phyloP scores from a whole-genome alignment of 1,140 invertebrate species.

The Chelonus insularis region DNA sequence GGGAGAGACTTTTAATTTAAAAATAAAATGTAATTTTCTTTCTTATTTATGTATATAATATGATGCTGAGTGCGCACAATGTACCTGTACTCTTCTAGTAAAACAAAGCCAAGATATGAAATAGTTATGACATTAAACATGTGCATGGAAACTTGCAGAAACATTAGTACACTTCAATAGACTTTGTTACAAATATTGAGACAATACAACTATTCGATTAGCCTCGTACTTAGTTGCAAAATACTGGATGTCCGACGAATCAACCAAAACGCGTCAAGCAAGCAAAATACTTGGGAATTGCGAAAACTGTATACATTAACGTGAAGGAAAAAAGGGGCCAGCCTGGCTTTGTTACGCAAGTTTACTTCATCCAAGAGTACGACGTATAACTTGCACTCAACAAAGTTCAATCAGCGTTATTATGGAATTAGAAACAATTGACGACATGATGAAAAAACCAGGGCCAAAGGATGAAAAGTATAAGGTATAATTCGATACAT shows the following conservation, averaged over 20 bases:
- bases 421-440: too few species aligned
- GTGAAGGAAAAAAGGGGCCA: constrained; percentile 42
- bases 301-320: constrained; percentile 49
- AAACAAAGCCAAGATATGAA: too few species aligned
- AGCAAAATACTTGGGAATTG: constrained; percentile 49
- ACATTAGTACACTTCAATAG: not conserved
- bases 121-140: too few species aligned
- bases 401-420: not conserved
- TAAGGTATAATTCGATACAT: too few species aligned
- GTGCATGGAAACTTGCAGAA: too few species aligned
- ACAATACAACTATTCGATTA: not conserved
- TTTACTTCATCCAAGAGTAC: constrained; percentile 18
- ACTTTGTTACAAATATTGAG: constrained; percentile 2
- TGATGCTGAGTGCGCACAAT: too few species aligned
- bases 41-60: too few species aligned
- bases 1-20: too few species aligned
- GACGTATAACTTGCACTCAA: constrained; percentile 5
- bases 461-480: too few species aligned
- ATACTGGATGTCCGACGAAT: constrained; percentile 29
- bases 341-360: constrained; percentile 29
- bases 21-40: too few species aligned
- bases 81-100: too few species aligned
- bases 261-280: constrained; percentile 50
- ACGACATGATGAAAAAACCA: too few species aligned
- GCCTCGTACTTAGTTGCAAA: constrained; percentile 13